Evolutionary conservation across 2,888 invertebrate genomes (phyloP), one percentile per base, ranked within the genome.

Genomic region (Erpobdella octoculata): DNA sequence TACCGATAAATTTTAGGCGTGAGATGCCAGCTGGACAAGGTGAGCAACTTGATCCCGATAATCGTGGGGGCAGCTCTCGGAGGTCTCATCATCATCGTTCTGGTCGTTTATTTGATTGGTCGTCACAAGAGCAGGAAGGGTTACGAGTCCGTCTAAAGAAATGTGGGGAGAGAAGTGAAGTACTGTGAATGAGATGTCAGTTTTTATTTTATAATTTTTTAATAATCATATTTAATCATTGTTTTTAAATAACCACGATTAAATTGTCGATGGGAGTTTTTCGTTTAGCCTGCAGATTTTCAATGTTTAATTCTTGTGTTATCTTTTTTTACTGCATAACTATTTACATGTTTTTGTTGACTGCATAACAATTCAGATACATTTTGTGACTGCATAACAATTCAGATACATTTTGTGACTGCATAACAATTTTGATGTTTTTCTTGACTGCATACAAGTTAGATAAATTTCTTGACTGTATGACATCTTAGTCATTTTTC

Each of bases 11-110:
- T 46, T 59, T 58, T 65, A 73, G 75, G 46, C n/a, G 71, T 75
- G 21, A 75, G 81, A 66, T 84, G 83, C 74, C 38, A 77, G 12
- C 78, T 74, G 2, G 84, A 84, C 75, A 72, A 74, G 0, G 80
- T 83, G 15, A 83, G 91, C 21, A 96, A 96, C 85, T 88, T 93
- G 75, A 95, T 98, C 72, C 97, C 97, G 33, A 95, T 98, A 81
- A 93, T 92, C 31, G 97, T 98, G 74, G 98, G 97, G 21, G 91
- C 92, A 82, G 91, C 92, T 68, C 86, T 98, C 73, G 92, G 91
- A 75, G 91, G 88, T 68, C 87, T 96, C 73, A 93, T 97, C 75
- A 85, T 94, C 74, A 88, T 95, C 76, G 93, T 98, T 70, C 88
- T 98, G 77, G 87, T 91, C 77, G 93, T 92, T 61, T 98, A 97